phyloP scores from a whole-genome alignment of 2,888 invertebrate species.

The Hermaeophaga mercurialis region DNA sequence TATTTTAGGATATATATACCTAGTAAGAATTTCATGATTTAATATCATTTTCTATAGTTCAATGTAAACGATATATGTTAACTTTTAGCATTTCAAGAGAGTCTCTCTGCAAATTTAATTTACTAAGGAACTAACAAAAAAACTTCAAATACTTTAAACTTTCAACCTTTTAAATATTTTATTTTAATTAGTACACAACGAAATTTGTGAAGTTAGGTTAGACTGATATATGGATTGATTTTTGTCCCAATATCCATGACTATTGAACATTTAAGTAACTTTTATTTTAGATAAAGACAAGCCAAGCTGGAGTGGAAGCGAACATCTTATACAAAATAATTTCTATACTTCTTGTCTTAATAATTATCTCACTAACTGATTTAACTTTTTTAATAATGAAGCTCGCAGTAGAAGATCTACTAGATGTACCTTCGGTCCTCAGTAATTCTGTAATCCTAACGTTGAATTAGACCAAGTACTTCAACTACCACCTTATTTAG shows the following conservation, averaged over 20 bases:
- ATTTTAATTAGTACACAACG: not conserved
- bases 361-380: constrained; percentile 69
- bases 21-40: no score
- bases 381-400: constrained; percentile 76
- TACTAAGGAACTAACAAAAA: no score
- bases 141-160: no score
- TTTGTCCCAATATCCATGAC: no score
- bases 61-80: no score
- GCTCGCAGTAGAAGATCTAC: constrained; percentile 95
- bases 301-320: constrained; percentile 58
- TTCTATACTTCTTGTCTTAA: constrained; percentile 70
- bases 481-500: constrained; percentile 81
- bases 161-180: not conserved
- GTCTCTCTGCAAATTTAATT: no score
- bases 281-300: constrained; percentile 56
- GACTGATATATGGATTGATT: no score
- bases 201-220: no score
- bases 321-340: constrained; percentile 78
- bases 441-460: constrained; percentile 95
- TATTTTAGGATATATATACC: no score
- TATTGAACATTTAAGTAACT: not conserved
- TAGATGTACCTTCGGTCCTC: constrained; percentile 95
- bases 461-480: constrained; percentile 93
- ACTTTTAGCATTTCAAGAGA: no score
- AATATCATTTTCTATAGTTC: no score